phyloP scores from a whole-genome alignment of 2,888 invertebrate species.

The Orthosia cruda region DNA sequence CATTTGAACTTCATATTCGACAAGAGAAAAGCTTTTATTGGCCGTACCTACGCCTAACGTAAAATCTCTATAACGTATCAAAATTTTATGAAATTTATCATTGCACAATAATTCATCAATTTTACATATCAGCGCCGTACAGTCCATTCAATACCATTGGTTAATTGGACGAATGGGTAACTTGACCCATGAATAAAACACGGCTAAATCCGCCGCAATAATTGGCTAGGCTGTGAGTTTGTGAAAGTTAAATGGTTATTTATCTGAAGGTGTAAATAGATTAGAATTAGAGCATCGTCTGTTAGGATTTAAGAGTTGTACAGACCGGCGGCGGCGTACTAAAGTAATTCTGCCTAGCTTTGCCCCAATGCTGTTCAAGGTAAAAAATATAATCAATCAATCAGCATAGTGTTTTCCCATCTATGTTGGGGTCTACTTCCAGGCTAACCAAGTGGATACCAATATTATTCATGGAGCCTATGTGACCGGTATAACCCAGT shows the following conservation, averaged over 20 bases:
- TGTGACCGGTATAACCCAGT: not conserved
- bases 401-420: not conserved
- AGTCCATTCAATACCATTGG: not conserved
- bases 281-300: slow-evolving; percentile 26
- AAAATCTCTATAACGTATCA: slow-evolving; percentile 10
- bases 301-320: slow-evolving; percentile 22
- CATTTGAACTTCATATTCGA: not conserved
- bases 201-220: slow-evolving; percentile 22
- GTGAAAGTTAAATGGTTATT: slow-evolving; percentile 50
- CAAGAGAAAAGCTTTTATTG: not conserved
- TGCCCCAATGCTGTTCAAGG: too few species aligned
- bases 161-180: slow-evolving; percentile 22
- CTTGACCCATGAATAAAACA: slow-evolving; percentile 25
- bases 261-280: slow-evolving; percentile 49
- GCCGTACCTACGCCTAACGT: not conserved
- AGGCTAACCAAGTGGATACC: not conserved
- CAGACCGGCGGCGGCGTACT: not conserved
- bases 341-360: not conserved
- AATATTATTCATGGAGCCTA: not conserved
- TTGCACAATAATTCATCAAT: slow-evolving; percentile 12
- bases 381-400: not conserved
- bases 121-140: not conserved
- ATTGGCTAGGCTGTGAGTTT: slow-evolving; percentile 31
- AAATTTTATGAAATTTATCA: slow-evolving; percentile 5
- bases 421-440: not conserved